Evolutionary conservation across 2,797 vertebrate genomes (phyloP), one percentile per base, ranked within the genome.

Genomic region (Crenichthys baileyi): DNA sequence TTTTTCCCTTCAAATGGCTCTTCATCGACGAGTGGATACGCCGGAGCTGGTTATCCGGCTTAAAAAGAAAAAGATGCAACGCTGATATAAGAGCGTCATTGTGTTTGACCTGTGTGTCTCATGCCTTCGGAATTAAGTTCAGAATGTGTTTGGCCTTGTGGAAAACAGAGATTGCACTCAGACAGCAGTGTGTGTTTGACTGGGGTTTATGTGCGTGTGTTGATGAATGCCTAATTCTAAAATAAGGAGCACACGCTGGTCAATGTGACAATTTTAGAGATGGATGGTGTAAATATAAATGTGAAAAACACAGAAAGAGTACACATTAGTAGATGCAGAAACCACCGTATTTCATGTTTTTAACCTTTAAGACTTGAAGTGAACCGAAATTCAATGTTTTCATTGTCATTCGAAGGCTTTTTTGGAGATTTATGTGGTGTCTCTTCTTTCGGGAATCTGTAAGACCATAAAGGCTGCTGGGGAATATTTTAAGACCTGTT

Each of bases 51-150:
- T 88, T 75, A 70, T 75, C 63, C 44, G 46, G 70, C 11, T 67
- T 76, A 76, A 77, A 1, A 15, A 1, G 73, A 72, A 13, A 79
- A 88, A 82, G 83, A 87, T 85, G 77, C 53, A 77, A 83, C 16
- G 1, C 65, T 85, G 87, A 92, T 89, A 94, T 92, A 89, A 87
- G 84, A 80, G 74, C 86, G n/a, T 82, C 89, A 88, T 89, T 94
- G 91, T 93, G 83, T 88, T 79, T 86, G 91, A 93, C 93, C 90
- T 88, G 89, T 53, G 78, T 90, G 85, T 91, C 80, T 51, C 89
- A 90, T 90, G 88, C 84, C 88, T 88, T 77, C 63, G 48, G 91
- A 94, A 95, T 95, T 92, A 93, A 87, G 88, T 90, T 84, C 89
- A 92, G 87, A 90, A 90, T 50, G 80, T 92, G 87, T 88, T 84